Percentiles rank a stretch among this genome's conserved stretches.
phyloP scores from a whole-genome alignment of 2,797 vertebrate species.

The Anguilla megastoma region DNA sequence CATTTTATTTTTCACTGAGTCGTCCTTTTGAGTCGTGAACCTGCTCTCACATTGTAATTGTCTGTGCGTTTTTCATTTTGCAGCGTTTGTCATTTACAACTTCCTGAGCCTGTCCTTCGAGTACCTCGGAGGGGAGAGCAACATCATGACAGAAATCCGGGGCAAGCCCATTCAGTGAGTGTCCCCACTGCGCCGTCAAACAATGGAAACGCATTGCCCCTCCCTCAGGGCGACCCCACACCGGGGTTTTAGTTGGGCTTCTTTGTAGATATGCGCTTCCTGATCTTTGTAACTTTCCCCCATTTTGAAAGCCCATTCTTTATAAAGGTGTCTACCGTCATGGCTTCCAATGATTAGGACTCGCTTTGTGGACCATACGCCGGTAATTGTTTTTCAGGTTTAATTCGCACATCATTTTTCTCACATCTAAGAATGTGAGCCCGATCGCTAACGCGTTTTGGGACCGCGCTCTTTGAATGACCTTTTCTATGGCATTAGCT shows the following conservation, averaged over 20 bases:
- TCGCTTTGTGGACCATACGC: background rate
- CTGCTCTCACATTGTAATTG: background rate
- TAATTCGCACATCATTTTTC: background rate
- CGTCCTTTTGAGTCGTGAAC: background rate
- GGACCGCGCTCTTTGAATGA: background rate
- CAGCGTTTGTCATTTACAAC: constrained; percentile 97
- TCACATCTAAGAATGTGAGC: background rate
- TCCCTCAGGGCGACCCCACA: background rate
- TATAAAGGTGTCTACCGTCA: background rate
- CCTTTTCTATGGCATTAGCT: background rate
- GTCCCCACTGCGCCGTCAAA: background rate
- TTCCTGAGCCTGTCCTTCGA: constrained; percentile 97
- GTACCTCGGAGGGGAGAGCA: constrained; percentile 94
- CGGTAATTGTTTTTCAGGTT: background rate
- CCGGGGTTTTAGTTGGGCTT: background rate
- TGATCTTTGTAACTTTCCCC: background rate
- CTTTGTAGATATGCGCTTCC: background rate
- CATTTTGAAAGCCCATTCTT: background rate
- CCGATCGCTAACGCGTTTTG: background rate
- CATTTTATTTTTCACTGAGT: background rate
- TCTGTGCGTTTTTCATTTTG: constrained; percentile 23
- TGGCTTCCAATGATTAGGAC: background rate
- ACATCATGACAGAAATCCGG: constrained; percentile 95
- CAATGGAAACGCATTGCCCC: background rate
- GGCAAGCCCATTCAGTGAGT: constrained; percentile 90